Percentiles rank a stretch among this genome's conserved stretches.
Evolutionary conservation across 1,140 invertebrate species (phyloP).

Genomic region (Lepidurus apus): DNA sequence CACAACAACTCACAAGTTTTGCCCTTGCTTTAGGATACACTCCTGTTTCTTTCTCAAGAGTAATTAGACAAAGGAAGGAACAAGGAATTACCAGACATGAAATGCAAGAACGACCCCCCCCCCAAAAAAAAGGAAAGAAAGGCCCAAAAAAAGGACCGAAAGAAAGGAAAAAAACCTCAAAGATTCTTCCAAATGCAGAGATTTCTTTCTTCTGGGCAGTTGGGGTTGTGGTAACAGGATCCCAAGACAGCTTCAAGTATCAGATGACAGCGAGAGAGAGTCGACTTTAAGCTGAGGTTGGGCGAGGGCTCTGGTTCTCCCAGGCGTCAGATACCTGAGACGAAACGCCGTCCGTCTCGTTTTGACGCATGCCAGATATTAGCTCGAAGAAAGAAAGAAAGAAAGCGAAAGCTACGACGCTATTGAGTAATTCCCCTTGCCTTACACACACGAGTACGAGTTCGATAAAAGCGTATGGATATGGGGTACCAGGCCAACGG

Average conservation of each 20-base stretch:
- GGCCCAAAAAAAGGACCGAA: background rate
- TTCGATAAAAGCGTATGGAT: background rate
- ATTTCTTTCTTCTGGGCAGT: background rate
- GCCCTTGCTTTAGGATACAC: too few species aligned
- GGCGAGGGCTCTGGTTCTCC: background rate
- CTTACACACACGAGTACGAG: background rate
- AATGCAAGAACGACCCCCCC: conserved; percentile 2
- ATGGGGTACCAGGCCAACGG: background rate
- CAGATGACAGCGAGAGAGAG: conserved; percentile 3
- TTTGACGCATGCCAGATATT: conserved; percentile 13
- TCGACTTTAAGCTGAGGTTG: background rate
- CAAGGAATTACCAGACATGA: background rate
- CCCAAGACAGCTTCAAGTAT: background rate
- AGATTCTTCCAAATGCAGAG: background rate
- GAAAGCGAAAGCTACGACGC: background rate
- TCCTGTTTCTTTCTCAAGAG: background rate
- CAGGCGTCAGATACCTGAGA: conserved; percentile 12
- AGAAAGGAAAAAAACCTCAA: background rate
- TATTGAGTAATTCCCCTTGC: background rate
- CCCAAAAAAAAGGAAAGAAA: background rate
- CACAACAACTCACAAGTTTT: too few species aligned
- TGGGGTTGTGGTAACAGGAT: background rate
- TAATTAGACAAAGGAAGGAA: background rate
- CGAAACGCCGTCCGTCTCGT: background rate
- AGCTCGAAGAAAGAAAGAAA: background rate